Base-by-base conservation (phyloP, 1,140 invertebrate genomes). In the Teleogryllus occipitalis region DNA sequence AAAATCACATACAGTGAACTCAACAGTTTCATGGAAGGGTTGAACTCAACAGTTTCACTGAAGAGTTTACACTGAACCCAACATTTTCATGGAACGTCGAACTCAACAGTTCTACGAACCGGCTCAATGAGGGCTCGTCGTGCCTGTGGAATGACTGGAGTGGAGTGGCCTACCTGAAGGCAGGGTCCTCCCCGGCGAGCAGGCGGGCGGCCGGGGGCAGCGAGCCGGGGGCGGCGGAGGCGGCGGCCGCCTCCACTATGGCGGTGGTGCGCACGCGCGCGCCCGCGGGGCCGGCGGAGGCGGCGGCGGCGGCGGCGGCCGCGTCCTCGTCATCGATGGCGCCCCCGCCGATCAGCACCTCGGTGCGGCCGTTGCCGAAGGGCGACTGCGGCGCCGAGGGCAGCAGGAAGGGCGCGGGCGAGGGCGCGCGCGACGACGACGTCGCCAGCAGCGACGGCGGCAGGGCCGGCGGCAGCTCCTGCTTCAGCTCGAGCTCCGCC, bases 321-420 rank as follows among this genome's bases (percentile, higher is more conserved):
- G 86, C 86, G 81, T 88, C 87, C 74, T 85, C 81, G 12, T 91
- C 91, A 82, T 93, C 89, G 84, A 94, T 86, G 54, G 54, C 54
- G 18, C 54, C 54, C 18, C 54, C 54, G 18, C 54, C 54, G 18
- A 65, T 65, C 54, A 65, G 54, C 54, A 65, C 79, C 85, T 94
- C 93, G 77, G 91, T 92, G 78, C 92, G 87, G 48, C 93, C 92
- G 90, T 93, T 93, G 82, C 89, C 88, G 82, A 91, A 91, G 14
- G 90, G 89, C 80, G 90, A 90, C 80, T 88, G 89, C 8, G 89
- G 86, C 80, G 89, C 27, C 27, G 27, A 39, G 1, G 27, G 27
- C 27, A 39, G 27, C 27, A 39, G 27, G 27, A 39, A 39, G 74
- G 74, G 21, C 8, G 74, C 21, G 74, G 74, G 21, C 10, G 74